Percentiles rank a stretch among this genome's conserved stretches.
phyloP scores from a whole-genome alignment of 2,888 invertebrate genomes.

The Margaritifera margaritifera region DNA sequence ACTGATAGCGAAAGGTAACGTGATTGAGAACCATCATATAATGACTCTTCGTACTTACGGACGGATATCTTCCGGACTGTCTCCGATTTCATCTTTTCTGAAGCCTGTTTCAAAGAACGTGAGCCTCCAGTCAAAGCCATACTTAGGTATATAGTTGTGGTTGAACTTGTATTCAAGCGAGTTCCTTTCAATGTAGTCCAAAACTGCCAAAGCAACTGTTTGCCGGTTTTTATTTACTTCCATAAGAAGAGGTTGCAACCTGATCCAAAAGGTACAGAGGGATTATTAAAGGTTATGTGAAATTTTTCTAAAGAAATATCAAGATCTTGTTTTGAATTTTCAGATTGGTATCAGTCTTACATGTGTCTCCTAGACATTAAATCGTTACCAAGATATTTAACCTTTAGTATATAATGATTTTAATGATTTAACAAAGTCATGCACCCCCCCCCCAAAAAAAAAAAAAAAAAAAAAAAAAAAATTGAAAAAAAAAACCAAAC shows the following conservation, averaged over 20 bases:
- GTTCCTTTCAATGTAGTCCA: conserved; percentile 46
- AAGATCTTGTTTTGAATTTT: too few species aligned
- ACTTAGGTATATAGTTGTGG: conserved; percentile 48
- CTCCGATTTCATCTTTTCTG: conserved; percentile 42
- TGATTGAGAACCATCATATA: not conserved
- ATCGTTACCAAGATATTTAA: too few species aligned
- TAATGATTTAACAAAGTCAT: too few species aligned
- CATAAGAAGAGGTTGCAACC: conserved; percentile 50
- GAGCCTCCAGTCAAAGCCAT: conserved; percentile 56
- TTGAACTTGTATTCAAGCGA: conserved; percentile 34
- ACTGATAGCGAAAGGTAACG: not conserved
- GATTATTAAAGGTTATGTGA: not conserved
- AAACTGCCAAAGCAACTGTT: conserved; percentile 45
- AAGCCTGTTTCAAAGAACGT: conserved; percentile 57
- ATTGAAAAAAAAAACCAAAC: too few species aligned
- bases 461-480: too few species aligned
- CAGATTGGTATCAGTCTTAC: too few species aligned
- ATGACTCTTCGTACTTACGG: conserved; percentile 17
- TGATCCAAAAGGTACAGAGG: conserved; percentile 6
- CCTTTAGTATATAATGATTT: too few species aligned
- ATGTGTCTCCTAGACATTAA: too few species aligned
- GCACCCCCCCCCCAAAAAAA: too few species aligned
- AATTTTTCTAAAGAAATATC: not conserved
- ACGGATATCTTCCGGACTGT: conserved; percentile 17
- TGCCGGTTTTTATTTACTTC: conserved; percentile 47